Percentiles rank a stretch among this genome's conserved stretches.
These are phyloP conservation scores for Paracentrotus lividus DNA, from an alignment of 53 echinoderm and acorn worm species.

Conservation along the genomic window DNA sequence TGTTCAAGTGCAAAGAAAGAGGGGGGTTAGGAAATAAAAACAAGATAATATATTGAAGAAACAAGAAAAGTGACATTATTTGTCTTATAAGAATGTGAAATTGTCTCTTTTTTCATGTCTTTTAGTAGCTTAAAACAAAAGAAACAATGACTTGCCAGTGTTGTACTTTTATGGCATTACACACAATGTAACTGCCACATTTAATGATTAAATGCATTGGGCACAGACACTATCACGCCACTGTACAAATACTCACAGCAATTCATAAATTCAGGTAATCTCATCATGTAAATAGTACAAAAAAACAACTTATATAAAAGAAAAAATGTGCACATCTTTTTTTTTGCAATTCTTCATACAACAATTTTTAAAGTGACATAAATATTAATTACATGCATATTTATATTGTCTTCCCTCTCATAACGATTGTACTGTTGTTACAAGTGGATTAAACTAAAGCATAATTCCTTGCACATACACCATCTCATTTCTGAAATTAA, in stretches of 20 bases:
- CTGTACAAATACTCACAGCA: conserved; percentile 47
- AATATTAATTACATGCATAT: neutral
- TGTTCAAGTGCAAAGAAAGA: too few species aligned
- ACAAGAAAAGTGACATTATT: too few species aligned
- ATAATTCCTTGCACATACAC: too few species aligned
- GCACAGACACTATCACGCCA: conserved; percentile 38
- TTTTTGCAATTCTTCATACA: neutral
- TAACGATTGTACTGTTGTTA: too few species aligned
- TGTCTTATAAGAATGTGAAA: too few species aligned
- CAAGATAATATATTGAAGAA: too few species aligned
- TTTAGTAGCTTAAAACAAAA: neutral
- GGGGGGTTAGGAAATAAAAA: too few species aligned
- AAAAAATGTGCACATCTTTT: conserved; percentile 29
- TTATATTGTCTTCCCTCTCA: neutral
- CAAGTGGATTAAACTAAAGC: too few species aligned
- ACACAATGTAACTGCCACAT: conserved; percentile 47
- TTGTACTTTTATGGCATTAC: conserved; percentile 31
- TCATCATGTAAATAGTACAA: conserved; percentile 79
- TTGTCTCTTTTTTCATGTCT: too few species aligned
- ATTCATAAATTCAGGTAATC: conserved; percentile 45
- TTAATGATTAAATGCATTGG: conserved; percentile 49
- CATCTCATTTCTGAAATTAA: too few species aligned
- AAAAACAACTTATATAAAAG: conserved; percentile 77
- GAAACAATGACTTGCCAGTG: neutral
- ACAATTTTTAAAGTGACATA: neutral